Conservation (phyloP, 2,888 invertebrate species). For the Volucella inanis region DNA sequence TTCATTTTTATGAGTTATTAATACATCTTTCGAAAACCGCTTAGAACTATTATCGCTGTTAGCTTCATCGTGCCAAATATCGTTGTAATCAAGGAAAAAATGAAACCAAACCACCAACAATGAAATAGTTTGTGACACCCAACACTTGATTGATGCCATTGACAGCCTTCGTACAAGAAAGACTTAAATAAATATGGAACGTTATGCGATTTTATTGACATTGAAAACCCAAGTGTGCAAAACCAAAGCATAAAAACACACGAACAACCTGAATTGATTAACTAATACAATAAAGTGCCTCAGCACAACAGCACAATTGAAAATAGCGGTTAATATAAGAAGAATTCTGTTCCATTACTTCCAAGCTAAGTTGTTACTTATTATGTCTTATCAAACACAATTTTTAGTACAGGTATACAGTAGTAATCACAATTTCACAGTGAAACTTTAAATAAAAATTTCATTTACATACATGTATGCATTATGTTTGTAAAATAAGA, state of each 20-base stretch:
- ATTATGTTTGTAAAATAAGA: no score
- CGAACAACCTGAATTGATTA: slow-evolving; percentile 38
- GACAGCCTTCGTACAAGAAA: slow-evolving; percentile 12
- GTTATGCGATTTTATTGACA: slow-evolving; percentile 26
- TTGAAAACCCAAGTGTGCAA: slow-evolving; percentile 24
- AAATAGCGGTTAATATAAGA: not conserved
- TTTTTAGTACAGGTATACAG: no score
- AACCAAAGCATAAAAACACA: slow-evolving; percentile 12
- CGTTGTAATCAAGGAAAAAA: slow-evolving; percentile 41
- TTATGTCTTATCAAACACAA: no score
- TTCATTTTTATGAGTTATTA: slow-evolving; percentile 38
- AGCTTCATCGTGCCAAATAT: slow-evolving; percentile 18
- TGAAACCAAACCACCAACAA: slow-evolving; percentile 7
- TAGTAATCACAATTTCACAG: no score
- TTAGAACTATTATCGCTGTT: slow-evolving; percentile 17
- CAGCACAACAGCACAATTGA: not conserved
- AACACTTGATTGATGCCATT: slow-evolving; percentile 18
- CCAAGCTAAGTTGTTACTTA: no score
- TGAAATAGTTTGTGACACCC: slow-evolving; percentile 40
- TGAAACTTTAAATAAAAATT: no score
- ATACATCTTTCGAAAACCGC: slow-evolving; percentile 31
- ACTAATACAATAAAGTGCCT: slow-evolving; percentile 8
- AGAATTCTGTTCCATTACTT: not conserved
- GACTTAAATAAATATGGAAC: slow-evolving; percentile 26
- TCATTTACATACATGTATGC: no score